phyloP scores from a whole-genome alignment of 2,113 vertebrate genomes.

The Pleuronectes platessa region DNA sequence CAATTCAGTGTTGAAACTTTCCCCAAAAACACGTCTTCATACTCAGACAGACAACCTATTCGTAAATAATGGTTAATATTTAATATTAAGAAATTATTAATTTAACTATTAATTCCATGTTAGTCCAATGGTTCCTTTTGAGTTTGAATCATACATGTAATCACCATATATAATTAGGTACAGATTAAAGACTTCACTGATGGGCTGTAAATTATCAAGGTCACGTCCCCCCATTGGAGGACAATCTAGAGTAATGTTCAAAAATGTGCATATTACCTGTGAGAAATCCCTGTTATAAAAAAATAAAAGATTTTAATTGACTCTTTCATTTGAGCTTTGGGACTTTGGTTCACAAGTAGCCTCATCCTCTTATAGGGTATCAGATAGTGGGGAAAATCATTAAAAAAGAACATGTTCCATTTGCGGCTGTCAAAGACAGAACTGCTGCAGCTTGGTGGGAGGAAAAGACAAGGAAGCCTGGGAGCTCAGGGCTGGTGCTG shows the following conservation, averaged over 20 bases:
- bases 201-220: conserved; percentile 41
- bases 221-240: conserved; percentile 3
- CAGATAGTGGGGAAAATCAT: conserved; percentile 53
- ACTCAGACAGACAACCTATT: too few species aligned
- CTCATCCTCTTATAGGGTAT: conserved; percentile 42
- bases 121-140: background rate
- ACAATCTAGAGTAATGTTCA: conserved; percentile 14
- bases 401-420: conserved; percentile 44
- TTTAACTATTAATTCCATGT: background rate
- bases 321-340: conserved; percentile 45
- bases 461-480: conserved; percentile 43
- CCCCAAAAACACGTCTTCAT: too few species aligned
- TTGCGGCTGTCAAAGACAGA: conserved; percentile 42
- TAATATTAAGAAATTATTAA: background rate
- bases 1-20: too few species aligned
- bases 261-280: conserved; percentile 47
- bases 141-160: conserved; percentile 1
- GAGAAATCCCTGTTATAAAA: conserved; percentile 27
- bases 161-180: conserved; percentile 18
- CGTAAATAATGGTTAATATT: background rate
- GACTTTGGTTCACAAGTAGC: conserved; percentile 45
- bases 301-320: conserved; percentile 59
- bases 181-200: conserved; percentile 28
- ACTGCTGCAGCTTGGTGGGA: conserved; percentile 37
- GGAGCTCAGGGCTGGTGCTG: conserved; percentile 24